Evolutionary conservation across 2,113 vertebrate species (phyloP).

Genomic region (Mohoua ochrocephala): DNA sequence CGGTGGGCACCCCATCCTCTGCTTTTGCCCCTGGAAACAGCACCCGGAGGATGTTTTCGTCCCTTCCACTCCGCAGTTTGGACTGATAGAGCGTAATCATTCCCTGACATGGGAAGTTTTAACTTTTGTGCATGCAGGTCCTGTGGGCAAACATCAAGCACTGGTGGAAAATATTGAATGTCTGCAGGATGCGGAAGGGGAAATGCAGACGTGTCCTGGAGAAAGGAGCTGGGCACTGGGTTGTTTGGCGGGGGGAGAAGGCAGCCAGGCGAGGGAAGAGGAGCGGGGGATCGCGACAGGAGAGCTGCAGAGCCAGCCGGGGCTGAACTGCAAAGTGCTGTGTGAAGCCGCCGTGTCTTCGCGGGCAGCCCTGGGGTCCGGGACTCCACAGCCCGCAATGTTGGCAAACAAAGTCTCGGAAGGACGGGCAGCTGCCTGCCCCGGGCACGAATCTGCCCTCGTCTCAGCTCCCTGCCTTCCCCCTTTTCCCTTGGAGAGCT

Average conservation of each 20-base stretch:
- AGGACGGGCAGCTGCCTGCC: not conserved
- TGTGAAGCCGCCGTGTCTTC: not conserved
- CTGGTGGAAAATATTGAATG: not conserved
- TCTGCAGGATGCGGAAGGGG: not conserved
- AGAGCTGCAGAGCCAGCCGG: not conserved
- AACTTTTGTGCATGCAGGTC: slow-evolving; percentile 42
- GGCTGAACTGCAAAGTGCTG: not conserved
- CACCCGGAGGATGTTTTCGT: not conserved
- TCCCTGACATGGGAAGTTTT: slow-evolving; percentile 41
- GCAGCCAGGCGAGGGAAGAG: not conserved
- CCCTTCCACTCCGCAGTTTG: not conserved
- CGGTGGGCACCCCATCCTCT: not conserved
- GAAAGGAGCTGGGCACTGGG: not conserved
- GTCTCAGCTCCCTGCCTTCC: not conserved
- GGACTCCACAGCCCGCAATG: not conserved
- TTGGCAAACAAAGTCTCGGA: slow-evolving; percentile 27
- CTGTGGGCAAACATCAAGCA: slow-evolving; percentile 1
- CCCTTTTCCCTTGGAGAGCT: not conserved
- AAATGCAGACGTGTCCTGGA: not conserved
- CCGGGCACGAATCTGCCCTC: not conserved
- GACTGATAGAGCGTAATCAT: not conserved
- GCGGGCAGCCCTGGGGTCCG: not conserved
- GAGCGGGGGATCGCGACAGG: not conserved
- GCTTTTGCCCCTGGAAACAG: not conserved
- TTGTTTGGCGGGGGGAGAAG: not conserved